Base-by-base conservation (phyloP, 1,140 invertebrate species). In the Drosophila parvula region DNA sequence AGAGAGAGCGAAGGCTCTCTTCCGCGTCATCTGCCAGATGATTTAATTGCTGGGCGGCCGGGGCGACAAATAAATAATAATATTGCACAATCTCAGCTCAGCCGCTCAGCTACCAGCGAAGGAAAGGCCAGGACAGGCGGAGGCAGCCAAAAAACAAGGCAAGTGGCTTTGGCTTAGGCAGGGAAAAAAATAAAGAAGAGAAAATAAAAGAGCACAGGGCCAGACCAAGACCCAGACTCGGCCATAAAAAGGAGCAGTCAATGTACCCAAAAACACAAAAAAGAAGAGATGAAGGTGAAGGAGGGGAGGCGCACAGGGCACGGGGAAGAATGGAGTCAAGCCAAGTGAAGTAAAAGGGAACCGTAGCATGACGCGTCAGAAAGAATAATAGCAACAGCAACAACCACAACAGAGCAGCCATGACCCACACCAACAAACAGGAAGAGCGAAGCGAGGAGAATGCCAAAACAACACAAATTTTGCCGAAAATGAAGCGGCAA, bases 381-480 rank as follows among this genome's bases (percentile, higher is more conserved):
- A 59, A 34, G 30, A 60, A 48, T 32, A 50, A 28, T 16, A 53
- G 32, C 45, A 62, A 55, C 59, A 53, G 32, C 45, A 62, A 55
- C 59, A 40, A 28, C 47, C 14, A 43, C 65, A 69, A 27, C 61
- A 58, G 61, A 16, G 61, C 79, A 90, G 90, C 90, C 90, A 91
- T 91, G 90, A 91, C 90, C 90, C 90, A 91, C 90, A 91, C 90
- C 90, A 91, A 91, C 83, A 88, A 90, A 74, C 81, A 84, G 84
- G 81, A 90, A 89, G 74, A 75, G 71, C 38, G 22, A 43, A 64
- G 62, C 78, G 70, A 68, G 50, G 32, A 38, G 51, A 89, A 73
- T 53, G 74, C 81, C 62, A 86, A 85, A 86, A 88, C 82, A 88
- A 86, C 79, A 88, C 83, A 73, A 78, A 70, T 73, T 77, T 86